Percentiles rank a stretch among this genome's conserved stretches.
These are phyloP conservation scores for Drosophila koepferae DNA, from an alignment of 2,888 invertebrate species.

Conservation along the genomic window DNA sequence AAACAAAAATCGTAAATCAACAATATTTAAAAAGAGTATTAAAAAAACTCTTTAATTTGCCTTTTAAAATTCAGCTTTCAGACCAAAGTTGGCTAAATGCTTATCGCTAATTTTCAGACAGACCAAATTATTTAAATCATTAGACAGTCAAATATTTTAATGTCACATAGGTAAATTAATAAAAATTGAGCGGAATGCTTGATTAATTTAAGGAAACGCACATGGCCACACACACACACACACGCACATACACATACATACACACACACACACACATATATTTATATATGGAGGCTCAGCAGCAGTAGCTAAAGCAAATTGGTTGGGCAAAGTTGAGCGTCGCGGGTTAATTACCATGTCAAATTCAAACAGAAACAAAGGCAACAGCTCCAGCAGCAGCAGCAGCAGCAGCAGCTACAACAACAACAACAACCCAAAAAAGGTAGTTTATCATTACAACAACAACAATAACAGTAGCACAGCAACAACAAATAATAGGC, in stretches of 20 bases:
- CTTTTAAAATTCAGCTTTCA: neutral
- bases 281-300: conserved; percentile 13
- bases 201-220: conserved; percentile 78
- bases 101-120: conserved; percentile 56
- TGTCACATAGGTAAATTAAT: conserved; percentile 70
- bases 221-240: conserved; percentile 48
- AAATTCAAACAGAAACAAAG: conserved; percentile 79
- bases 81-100: conserved; percentile 57
- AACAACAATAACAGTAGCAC: conserved; percentile 20
- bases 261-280: conserved; percentile 2
- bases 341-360: conserved; percentile 80
- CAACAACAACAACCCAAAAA: conserved; percentile 40
- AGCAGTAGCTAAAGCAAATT: conserved; percentile 49
- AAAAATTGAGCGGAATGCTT: conserved; percentile 73
- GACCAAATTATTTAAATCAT: conserved; percentile 68
- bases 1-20: neutral
- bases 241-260: conserved; percentile 20
- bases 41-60: neutral
- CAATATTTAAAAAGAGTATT: conserved; percentile 18
- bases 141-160: conserved; percentile 55
- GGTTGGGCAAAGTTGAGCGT: conserved; percentile 80
- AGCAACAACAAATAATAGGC: conserved; percentile 70
- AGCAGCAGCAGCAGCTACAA: conserved; percentile 10
- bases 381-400: conserved; percentile 34
- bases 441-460: conserved; percentile 78